Evolutionary conservation across 2,888 invertebrate genomes (phyloP), one percentile per base, ranked within the genome.

Genomic region (Bombylius major): DNA sequence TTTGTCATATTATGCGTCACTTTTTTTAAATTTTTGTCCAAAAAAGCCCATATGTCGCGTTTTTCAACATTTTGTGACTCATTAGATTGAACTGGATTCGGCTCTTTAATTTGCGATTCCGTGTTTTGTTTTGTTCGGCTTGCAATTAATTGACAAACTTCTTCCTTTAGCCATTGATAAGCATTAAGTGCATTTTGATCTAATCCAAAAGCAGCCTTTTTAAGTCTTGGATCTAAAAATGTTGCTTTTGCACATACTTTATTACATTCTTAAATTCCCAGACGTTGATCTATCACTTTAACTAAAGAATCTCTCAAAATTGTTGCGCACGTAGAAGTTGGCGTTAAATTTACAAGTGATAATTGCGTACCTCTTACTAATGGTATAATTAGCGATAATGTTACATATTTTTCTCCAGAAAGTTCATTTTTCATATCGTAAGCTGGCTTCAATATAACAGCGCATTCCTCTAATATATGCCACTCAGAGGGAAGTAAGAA

Each of bases 221-320:
- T 57, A 14, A 52, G 14, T 57, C 57, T 48, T 12, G 52, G 46
- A 55, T 57, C 51, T 36, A 54, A 31, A n/a, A 52, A 50, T 1
- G 57, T 54, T 36, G 57, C 23, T n/a, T 57, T 57, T 46, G 54
- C 36, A 13, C 48, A 32, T 5, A 54, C 47, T 51, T 50, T 52
- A 33, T 46, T 51, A 11, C n/a, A 36, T 57, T 51, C 51, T 23
- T 54, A 51, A n/a, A 23, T 51, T 8, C 47, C 32, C 3, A 57
- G 50, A 14, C 47, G 50, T 48, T 57, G 51, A 12, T n/a, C n/a
- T 11, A 55, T 7, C 3, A 23, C 32, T 8, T 36, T 8, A 36
- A 36, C 8, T 36, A 36, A 8, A 36, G 36, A 36, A 36, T 36
- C 8, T 36, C 36, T 36, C 36, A 36, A 8, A 6, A 36, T 6